Evolutionary conservation across 2,113 vertebrate genomes (phyloP), one percentile per base, ranked within the genome.

Genomic region (Callorhinus ursinus): DNA sequence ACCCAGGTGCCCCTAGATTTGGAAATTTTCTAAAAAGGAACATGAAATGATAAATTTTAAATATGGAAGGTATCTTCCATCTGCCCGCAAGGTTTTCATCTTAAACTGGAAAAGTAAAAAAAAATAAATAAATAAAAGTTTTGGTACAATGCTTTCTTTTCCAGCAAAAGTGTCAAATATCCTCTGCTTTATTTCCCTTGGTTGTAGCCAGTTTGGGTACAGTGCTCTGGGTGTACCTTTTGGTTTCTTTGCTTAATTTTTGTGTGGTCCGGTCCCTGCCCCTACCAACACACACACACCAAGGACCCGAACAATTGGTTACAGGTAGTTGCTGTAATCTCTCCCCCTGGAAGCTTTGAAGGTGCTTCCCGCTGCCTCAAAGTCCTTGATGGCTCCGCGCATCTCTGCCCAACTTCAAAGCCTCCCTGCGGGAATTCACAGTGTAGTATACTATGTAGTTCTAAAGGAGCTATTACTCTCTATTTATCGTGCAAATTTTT

Each of bases 401-500:
- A 57, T 90, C 92, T 94, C 94, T 28, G 19, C 72, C 79, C 61
- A 79, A 92, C 93, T 95, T 97, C 97, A 94, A 92, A 98, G 98
- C 13, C 63, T 49, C 71, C 0, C 53, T 42, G 24, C 2, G 5
- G 90, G 95, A 96, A 92, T 76, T 57, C 71, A 90, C 72, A 80
- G 51, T 72, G 80, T 69, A 36, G n/a, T 53, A 57, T 65, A 61
- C 76, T 57, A 2, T 22, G 90, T 82, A 57, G 84, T 88, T 96
- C 96, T 91, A 67, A 96, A 94, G 90, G 85, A 63, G 22, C 26
- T 39, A 96, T 94, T 85, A 57, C 84, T 76, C 12, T 85, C 95
- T 87, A 91, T 90, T 97, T 96, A 97, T 86, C 77, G 72, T 96
- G 93, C 42, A 96, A 85, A 96, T 94, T 96, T 95, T 97, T 91